phyloP scores from a whole-genome alignment of 2,797 vertebrate genomes.

The Microcaecilia unicolor region DNA sequence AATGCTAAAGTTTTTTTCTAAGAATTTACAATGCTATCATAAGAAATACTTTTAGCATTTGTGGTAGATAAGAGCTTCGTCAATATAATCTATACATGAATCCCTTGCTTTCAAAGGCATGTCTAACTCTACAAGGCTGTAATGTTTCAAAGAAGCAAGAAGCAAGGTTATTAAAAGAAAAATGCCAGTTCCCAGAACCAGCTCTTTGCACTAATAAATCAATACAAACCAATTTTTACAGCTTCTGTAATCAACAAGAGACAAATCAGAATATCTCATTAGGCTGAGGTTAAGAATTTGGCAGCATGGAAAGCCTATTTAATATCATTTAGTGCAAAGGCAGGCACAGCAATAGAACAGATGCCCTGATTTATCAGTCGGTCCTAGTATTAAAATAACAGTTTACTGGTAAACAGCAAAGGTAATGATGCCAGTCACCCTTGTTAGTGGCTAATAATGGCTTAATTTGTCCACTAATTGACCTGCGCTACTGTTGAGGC shows the following conservation, averaged over 20 bases:
- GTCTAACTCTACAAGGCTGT: conserved; percentile 10
- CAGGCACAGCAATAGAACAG: conserved; percentile 45
- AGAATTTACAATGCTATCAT: no score
- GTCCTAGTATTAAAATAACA: conserved; percentile 58
- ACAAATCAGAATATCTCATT: conserved; percentile 39
- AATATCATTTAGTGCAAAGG: conserved; percentile 53
- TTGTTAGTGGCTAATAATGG: conserved; percentile 71
- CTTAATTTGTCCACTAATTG: conserved; percentile 75
- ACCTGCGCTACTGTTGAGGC: conserved; percentile 52
- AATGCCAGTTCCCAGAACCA: conserved; percentile 7
- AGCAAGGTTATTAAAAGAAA: conserved; percentile 14
- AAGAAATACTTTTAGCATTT: no score
- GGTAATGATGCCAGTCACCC: conserved; percentile 68
- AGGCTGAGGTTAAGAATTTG: conserved; percentile 14
- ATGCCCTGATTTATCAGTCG: conserved; percentile 67
- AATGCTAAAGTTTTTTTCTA: no score
- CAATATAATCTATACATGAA: conserved; percentile 7
- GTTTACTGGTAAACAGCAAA: conserved; percentile 67
- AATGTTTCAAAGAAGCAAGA: conserved; percentile 8
- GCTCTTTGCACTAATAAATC: conserved; percentile 32
- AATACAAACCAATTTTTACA: conserved; percentile 41
- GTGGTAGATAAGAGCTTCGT: conserved; percentile 11
- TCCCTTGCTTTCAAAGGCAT: conserved; percentile 11
- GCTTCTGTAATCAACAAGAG: conserved; percentile 38
- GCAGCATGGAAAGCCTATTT: conserved; percentile 44